Conservation (phyloP, 2,113 vertebrate genomes). For the Menura novaehollandiae region DNA sequence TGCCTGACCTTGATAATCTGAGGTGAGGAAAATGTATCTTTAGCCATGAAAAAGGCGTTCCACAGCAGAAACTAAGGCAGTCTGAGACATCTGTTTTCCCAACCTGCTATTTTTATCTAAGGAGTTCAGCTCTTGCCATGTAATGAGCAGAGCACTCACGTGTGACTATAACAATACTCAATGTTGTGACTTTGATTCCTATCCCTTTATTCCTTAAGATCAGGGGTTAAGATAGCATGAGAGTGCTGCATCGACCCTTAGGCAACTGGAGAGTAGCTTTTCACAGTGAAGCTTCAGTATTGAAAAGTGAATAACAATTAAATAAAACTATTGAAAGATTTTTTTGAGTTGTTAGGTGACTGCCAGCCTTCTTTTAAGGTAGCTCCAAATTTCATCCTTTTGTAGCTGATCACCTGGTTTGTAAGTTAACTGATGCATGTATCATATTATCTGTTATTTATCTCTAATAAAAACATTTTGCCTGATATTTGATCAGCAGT, state of each 20-base stretch:
- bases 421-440: background rate
- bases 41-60: background rate
- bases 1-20: background rate
- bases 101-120: rapidly evolving
- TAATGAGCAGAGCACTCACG: background rate
- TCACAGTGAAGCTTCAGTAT: background rate
- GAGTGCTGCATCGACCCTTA: background rate
- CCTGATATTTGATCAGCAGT: background rate
- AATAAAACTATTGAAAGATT: background rate
- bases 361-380: background rate
- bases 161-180: rapidly evolving
- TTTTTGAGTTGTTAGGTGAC: background rate
- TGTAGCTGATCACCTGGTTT: background rate
- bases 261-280: background rate
- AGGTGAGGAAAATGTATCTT: background rate
- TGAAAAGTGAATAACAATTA: background rate
- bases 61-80: background rate
- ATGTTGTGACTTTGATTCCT: background rate
- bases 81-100: background rate
- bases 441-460: background rate
- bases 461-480: background rate
- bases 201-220: background rate
- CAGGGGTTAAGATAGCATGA: background rate
- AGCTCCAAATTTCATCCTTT: background rate
- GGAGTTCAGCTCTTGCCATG: background rate